Evolutionary conservation across 2,113 vertebrate species (phyloP).

Genomic region (Deroptyus accipitrinus): DNA sequence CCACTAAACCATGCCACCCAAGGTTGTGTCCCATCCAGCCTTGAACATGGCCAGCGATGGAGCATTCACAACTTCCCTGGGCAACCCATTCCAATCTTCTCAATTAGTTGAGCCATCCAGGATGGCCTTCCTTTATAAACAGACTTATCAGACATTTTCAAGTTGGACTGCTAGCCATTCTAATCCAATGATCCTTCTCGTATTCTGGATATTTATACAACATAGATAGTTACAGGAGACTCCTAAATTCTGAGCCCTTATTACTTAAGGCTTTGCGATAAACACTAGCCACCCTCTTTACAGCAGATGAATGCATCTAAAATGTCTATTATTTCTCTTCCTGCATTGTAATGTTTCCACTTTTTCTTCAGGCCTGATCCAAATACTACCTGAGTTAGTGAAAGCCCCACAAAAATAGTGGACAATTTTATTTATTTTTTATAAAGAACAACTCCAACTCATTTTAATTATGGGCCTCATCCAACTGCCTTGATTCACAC

Average conservation of each 20-base stretch:
- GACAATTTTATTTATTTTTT: neutral
- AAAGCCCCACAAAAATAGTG: neutral
- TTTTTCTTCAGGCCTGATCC: neutral
- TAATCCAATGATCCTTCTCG: neutral
- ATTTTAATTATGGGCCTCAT: neutral
- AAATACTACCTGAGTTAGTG: neutral
- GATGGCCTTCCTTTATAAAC: neutral
- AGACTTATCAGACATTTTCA: neutral
- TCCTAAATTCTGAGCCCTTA: neutral
- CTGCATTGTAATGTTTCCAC: neutral
- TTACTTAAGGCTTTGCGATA: neutral
- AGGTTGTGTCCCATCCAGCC: no score
- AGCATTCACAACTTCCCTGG: no score
- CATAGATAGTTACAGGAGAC: neutral
- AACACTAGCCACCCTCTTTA: neutral
- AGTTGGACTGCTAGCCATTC: neutral
- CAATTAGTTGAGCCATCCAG: neutral
- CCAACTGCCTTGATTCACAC: neutral
- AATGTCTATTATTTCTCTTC: neutral
- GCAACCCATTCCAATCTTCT: neutral
- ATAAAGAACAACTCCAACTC: neutral
- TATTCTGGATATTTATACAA: neutral
- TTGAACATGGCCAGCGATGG: no score
- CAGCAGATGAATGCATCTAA: neutral
- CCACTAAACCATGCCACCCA: no score